phyloP scores from a whole-genome alignment of 2,888 invertebrate genomes.

The Lasioglossum zephyrum region DNA sequence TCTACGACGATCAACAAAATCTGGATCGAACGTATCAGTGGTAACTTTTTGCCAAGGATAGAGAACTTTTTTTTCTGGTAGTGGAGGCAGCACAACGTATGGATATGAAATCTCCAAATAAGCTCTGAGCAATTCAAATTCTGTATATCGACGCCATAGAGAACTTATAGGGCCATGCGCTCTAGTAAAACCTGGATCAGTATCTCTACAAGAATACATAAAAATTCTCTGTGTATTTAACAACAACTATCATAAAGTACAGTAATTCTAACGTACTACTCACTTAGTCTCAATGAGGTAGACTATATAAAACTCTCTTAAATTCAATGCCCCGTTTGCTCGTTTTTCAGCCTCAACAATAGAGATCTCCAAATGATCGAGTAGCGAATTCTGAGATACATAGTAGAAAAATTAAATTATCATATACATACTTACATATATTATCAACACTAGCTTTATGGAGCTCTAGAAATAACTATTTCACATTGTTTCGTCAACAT shows the following conservation, averaged over 20 bases:
- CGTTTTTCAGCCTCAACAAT: conserved; percentile 92
- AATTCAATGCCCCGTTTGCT: conserved; percentile 90
- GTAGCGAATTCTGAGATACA: conserved; percentile 86
- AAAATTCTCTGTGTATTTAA: not conserved
- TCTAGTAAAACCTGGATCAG: conserved; percentile 87
- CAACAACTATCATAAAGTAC: not conserved
- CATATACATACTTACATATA: not conserved
- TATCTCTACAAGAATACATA: conserved; percentile 85
- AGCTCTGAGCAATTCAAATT: conserved; percentile 92
- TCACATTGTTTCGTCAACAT: too few species aligned
- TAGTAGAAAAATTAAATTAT: not conserved
- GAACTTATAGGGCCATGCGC: conserved; percentile 88
- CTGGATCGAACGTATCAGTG: conserved; percentile 93
- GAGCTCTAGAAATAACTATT: too few species aligned
- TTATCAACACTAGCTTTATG: not conserved
- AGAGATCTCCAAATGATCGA: conserved; percentile 90
- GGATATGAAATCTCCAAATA: conserved; percentile 92
- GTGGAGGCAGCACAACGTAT: conserved; percentile 91
- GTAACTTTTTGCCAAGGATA: conserved; percentile 92
- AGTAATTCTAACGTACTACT: conserved; percentile 76
- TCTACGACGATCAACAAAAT: conserved; percentile 93
- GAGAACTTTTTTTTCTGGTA: conserved; percentile 91
- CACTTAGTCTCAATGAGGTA: conserved; percentile 92
- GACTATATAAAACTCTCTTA: conserved; percentile 91
- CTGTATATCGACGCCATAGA: conserved; percentile 92